Evolutionary conservation across 1,140 invertebrate genomes (phyloP).

Genomic region (Cardiocondyla obscurior): DNA sequence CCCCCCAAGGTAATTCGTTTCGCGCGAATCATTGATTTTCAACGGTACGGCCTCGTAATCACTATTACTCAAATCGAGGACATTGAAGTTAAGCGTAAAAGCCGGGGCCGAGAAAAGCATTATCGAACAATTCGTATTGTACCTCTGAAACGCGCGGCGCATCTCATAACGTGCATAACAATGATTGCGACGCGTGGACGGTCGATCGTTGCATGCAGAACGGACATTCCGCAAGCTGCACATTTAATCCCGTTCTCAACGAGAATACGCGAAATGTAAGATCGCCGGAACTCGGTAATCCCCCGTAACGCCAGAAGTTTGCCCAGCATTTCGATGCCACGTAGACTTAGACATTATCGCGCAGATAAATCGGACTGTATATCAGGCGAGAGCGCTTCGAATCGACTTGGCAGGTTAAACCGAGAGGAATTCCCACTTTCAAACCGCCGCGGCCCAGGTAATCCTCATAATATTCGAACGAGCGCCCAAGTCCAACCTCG

Average conservation of each 20-base stretch:
- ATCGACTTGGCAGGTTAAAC: constrained; percentile 37
- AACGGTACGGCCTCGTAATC: background rate
- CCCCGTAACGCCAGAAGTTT: constrained; percentile 48
- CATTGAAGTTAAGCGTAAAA: background rate
- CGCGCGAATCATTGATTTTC: constrained; percentile 39
- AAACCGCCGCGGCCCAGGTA: constrained; percentile 24
- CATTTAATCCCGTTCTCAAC: constrained; percentile 27
- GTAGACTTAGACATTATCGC: constrained; percentile 32
- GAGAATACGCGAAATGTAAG: constrained; percentile 45
- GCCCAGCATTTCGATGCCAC: constrained; percentile 23
- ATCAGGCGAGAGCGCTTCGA: background rate
- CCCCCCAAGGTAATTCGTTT: background rate
- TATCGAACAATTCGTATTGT: constrained; percentile 32
- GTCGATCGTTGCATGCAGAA: constrained; percentile 33
- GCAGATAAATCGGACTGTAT: background rate
- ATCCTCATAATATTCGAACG: constrained; percentile 65
- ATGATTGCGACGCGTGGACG: constrained; percentile 35
- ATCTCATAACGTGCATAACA: constrained; percentile 28
- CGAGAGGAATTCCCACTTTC: constrained; percentile 62
- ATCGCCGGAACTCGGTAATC: constrained; percentile 40
- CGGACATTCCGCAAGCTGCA: background rate
- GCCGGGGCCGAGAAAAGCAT: background rate
- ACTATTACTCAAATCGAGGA: background rate
- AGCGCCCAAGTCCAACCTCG: constrained; percentile 31
- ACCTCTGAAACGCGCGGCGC: background rate